Percentiles rank a stretch among this genome's conserved stretches.
Evolutionary conservation across 2,797 vertebrate genomes (phyloP).

Genomic region (Gouania willdenowi): DNA sequence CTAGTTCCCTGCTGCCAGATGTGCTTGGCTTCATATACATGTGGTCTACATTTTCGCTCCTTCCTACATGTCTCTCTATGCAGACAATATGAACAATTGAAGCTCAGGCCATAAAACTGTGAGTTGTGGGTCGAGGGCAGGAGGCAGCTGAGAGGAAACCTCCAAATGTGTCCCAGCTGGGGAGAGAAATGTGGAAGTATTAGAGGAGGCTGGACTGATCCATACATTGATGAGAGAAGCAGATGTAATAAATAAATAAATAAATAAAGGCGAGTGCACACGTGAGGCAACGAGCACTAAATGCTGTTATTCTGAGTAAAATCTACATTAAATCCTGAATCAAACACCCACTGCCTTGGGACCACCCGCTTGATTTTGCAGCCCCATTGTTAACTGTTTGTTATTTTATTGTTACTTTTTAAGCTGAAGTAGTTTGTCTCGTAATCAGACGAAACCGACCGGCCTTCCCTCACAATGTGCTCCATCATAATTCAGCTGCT

Average conservation of each 20-base stretch:
- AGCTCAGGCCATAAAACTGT: slow-evolving; percentile 49
- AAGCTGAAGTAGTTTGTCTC: no score
- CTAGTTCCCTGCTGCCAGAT: slow-evolving; percentile 74
- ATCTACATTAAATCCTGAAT: background rate
- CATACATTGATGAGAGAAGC: slow-evolving; percentile 64
- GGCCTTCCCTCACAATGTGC: no score
- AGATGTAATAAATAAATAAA: no score
- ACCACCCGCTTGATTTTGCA: no score
- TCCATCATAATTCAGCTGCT: no score
- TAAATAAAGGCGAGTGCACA: no score
- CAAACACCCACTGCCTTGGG: no score
- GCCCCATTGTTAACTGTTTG: no score
- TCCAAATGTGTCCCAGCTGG: slow-evolving; percentile 77
- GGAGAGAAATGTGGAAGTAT: slow-evolving; percentile 34
- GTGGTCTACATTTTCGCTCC: slow-evolving; percentile 63
- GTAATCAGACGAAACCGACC: no score
- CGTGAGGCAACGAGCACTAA: slow-evolving; percentile 14
- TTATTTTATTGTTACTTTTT: no score
- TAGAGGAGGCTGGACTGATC: slow-evolving; percentile 38
- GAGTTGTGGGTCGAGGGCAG: background rate
- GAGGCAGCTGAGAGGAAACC: slow-evolving; percentile 68
- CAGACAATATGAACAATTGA: slow-evolving; percentile 73
- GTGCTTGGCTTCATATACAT: slow-evolving; percentile 67
- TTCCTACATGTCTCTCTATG: slow-evolving; percentile 46
- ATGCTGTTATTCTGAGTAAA: background rate